Base-by-base conservation (phyloP, 1,140 invertebrate species). In the Yoshiicerus persimilis region DNA sequence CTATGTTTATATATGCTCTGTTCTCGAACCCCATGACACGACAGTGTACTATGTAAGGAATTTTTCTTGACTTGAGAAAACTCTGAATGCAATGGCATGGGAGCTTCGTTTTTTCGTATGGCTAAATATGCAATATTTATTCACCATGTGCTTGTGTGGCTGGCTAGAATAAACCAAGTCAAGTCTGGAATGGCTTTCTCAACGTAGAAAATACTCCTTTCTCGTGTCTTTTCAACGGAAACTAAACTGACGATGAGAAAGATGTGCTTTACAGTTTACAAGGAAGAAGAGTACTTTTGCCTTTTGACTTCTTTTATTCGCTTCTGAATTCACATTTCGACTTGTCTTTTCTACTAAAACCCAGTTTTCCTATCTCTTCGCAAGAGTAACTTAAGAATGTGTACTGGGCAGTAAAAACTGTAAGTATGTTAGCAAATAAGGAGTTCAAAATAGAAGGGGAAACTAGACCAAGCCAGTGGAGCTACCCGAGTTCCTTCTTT, bases 261-360 rank as follows among this genome's bases (percentile, higher is more conserved):
- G 64, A 70, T 70, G 23, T 70, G 64, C 27, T 70, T n/a, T 80
- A 5, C 32, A 36, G 36, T 47, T 25, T 84, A 30, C 10, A 34
- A 80, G 75, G 5, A 38, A 84, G 83, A 84, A 47, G 41, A 56
- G 27, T 25, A 84, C 38, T 80, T 38, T 80, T 36, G 75, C 83
- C 34, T 47, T 84, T 84, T 41, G 23, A 84, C n/a, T 84, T 84
- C 41, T 84, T 84, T 84, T 84, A 47, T 84, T 84, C 41, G 38
- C 83, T 84, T 84, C 20, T 27, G 38, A 56, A 41, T 27, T 84
- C 83, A 47, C 83, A 47, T 84, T 84, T 47, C 83, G 10, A 47
- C 36, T 84, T 27, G 23, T 25, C 25, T 84, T 39, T n/a, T 36
- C 77, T 84, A 30, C 70, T 75, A 75, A 32, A 34, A 75, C 13